Percentiles rank a stretch among this genome's conserved stretches.
These are phyloP conservation scores for Phrynocephalus guinanensis DNA, from an alignment of 2,797 vertebrate species.

Conservation along the genomic window DNA sequence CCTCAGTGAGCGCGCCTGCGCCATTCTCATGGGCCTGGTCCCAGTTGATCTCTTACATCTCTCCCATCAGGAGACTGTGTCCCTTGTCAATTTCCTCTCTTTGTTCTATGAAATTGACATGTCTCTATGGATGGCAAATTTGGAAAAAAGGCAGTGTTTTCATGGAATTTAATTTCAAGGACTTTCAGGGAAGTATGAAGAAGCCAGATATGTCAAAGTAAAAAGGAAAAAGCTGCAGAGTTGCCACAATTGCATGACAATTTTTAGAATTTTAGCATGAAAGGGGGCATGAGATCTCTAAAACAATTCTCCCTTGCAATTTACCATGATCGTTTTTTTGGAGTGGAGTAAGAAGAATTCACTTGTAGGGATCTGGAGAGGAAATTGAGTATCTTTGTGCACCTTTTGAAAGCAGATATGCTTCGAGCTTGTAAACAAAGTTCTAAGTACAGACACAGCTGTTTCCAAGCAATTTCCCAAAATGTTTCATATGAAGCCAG, in stretches of 20 bases:
- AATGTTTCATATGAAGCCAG: background rate
- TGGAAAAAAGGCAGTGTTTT: background rate
- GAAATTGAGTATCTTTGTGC: too few species aligned
- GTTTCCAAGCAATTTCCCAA: slow-evolving; percentile 1
- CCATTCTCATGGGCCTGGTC: too few species aligned
- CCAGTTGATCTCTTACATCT: background rate
- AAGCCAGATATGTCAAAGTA: background rate
- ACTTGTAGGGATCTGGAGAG: background rate
- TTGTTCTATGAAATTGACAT: background rate
- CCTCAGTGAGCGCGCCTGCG: too few species aligned
- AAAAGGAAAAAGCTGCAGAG: too few species aligned
- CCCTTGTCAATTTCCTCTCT: background rate
- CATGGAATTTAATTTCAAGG: background rate
- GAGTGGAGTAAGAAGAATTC: background rate
- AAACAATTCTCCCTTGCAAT: too few species aligned
- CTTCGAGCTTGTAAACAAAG: background rate
- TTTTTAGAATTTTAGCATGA: background rate
- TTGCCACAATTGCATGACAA: too few species aligned
- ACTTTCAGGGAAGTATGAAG: background rate
- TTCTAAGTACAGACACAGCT: background rate
- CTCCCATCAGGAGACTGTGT: background rate
- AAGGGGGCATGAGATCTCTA: too few species aligned
- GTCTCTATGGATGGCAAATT: background rate
- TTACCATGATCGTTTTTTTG: too few species aligned
- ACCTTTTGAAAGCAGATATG: background rate